Conservation (phyloP, 2,888 invertebrate species). For the Euphydryas editha region DNA sequence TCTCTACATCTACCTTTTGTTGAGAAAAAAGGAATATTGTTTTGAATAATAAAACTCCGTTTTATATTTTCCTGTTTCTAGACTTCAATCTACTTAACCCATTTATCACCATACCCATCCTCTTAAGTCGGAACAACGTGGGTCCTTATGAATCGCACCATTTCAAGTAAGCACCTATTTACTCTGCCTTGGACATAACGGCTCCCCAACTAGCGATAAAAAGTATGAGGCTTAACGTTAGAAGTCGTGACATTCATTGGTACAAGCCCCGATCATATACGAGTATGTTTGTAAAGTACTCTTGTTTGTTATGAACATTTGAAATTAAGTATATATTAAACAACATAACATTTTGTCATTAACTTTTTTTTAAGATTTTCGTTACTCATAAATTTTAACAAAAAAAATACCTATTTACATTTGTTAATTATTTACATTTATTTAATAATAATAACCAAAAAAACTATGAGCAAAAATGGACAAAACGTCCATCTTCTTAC, state of each 20-base stretch:
- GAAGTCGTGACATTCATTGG: slow-evolving; percentile 31
- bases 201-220: slow-evolving; percentile 46
- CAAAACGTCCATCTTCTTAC: not conserved
- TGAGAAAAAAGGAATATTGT: slow-evolving; percentile 21
- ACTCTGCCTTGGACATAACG: slow-evolving; percentile 46
- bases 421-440: not conserved
- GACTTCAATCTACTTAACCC: slow-evolving; percentile 37
- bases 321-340: not conserved
- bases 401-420: not conserved
- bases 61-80: slow-evolving; percentile 37
- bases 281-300: not conserved
- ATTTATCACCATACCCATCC: slow-evolving; percentile 44
- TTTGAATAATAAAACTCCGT: slow-evolving; percentile 34
- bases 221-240: slow-evolving; percentile 40
- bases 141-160: slow-evolving; percentile 45
- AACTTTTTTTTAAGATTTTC: too few relatives aligned
- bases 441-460: not conserved
- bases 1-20: not conserved
- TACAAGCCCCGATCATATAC: not conserved
- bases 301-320: not conserved
- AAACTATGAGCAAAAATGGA: not conserved
- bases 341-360: too few relatives aligned
- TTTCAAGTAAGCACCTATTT: slow-evolving; percentile 48
- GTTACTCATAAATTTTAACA: too few relatives aligned
- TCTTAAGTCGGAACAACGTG: slow-evolving; percentile 40